These are phyloP conservation scores for Andricus quercusramuli DNA, from an alignment of 2,888 invertebrate genomes.

Conservation along the genomic window DNA sequence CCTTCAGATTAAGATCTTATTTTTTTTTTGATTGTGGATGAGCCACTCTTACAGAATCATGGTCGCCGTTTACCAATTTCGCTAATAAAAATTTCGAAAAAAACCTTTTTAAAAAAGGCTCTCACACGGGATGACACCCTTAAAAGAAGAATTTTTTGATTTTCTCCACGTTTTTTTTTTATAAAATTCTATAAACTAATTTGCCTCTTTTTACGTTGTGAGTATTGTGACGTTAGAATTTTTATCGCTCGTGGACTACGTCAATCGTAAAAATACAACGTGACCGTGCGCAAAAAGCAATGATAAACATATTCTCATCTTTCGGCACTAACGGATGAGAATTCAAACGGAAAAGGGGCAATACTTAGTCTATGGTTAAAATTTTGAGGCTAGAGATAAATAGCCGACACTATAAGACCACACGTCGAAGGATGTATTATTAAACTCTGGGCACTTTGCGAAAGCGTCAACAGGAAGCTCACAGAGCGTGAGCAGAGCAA, in stretches of 20 bases:
- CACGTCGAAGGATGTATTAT: background rate
- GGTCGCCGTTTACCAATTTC: no score
- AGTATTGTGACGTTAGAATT: constrained; percentile 46
- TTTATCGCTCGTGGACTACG: constrained; percentile 45
- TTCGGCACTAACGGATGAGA: background rate
- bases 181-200: no score
- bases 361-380: background rate
- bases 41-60: no score
- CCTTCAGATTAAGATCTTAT: no score
- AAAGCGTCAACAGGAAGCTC: background rate
- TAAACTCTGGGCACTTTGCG: constrained; percentile 18
- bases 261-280: constrained; percentile 52
- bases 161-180: background rate
- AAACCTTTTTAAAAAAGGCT: no score
- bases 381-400: background rate
- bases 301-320: background rate
- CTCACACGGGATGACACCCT: no score
- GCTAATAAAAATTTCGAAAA: no score
- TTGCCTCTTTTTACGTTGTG: constrained; percentile 44
- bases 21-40: no score
- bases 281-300: constrained; percentile 50
- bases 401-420: constrained; percentile 5
- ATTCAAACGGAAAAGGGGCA: background rate
- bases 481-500: background rate
- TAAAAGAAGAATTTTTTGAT: no score